Base-by-base conservation (phyloP, 1,140 invertebrate genomes). In the Lysiphlebus fabarum region DNA sequence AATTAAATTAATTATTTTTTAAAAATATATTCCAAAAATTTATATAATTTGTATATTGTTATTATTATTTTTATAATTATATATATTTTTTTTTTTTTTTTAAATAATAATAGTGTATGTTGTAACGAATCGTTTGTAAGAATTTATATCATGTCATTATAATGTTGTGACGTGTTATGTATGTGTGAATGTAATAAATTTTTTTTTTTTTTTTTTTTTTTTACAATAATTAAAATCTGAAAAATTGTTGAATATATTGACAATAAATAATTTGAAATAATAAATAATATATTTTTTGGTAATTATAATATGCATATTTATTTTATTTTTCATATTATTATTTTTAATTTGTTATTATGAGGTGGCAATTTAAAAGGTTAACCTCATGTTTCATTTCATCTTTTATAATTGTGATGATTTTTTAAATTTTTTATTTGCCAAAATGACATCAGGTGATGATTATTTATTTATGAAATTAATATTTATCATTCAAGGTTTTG, bases 401-500 rank as follows among this genome's bases (percentile, higher is more conserved):
- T 4, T 37, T 7, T 38, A 37, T 40, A 53, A 36, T 6, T 53
- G 4, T 7, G 38, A 42, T 38, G 11, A n/a, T 12, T 41, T 53
- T 14, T 12, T 9, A 11, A 38, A 53, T 37, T 51, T 12, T 26
- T 26, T 26, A 26, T 26, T 26, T 26, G 2, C n/a, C n/a, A n/a
- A 26, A 26, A 26, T 26, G 17, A 26, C 17, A 26, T 26, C 17
- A 26, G 17, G 17, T 26, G 17, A 26, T 26, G 17, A 26, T 26
- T 26, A 26, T 26, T 26, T 26, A 26, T 26, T 26, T 1, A 26
- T 26, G 17, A 26, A 2, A 26, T 26, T 26, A 47, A 41, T 10
- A 45, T 17, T 12, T 61, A 34, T 36, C 41, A 44, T 48, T 55
- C 34, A 58, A 59, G 64, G 53, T 61, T 50, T 62, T 54, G 59